Base-by-base conservation (phyloP, 2,888 invertebrate genomes). In the Macropis europaea region DNA sequence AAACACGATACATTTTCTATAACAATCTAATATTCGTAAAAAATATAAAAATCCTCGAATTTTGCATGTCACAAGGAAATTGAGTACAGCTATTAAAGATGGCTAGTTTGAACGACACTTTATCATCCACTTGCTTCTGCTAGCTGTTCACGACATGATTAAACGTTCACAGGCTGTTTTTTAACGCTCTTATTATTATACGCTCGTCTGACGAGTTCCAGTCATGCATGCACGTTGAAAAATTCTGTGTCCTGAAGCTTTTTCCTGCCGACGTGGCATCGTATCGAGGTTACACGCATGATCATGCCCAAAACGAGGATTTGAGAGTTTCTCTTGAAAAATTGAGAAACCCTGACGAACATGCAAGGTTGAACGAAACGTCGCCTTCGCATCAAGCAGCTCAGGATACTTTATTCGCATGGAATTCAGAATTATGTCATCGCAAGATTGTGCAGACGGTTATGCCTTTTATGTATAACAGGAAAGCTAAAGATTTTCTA, bases 81-180 rank as follows among this genome's bases (percentile, higher is more conserved):
- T n/a, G n/a, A n/a, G n/a, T n/a, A n/a, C n/a, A n/a, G n/a, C n/a
- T n/a, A n/a, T n/a, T n/a, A n/a, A n/a, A n/a, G n/a, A n/a, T n/a
- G n/a, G n/a, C n/a, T n/a, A n/a, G n/a, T n/a, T n/a, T n/a, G n/a
- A n/a, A n/a, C n/a, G n/a, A 30, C 52, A 36, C 57, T 75, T 61
- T 76, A 38, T 75, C 75, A 75, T 64, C 56, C 48, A 57, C 57
- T 61, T 66, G 61, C 40, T 15, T 30, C 60, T 45, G 19, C 61
- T 59, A 60, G 17, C 9, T n/a, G 11, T 57, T 76, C 71, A 76
- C 71, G 70, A 76, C 70, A 47, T 57, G 61, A 57, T 42, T 76
- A 52, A 75, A 63, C 68, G 68, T 60, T n/a, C 50, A 24, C 32
- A 32, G 22, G 19, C 40, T 34, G 36, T 30, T 57, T 56, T 76